A percentile compares a stretch with the other conserved stretches of the same genome.
Conservation (phyloP, 1,140 invertebrate genomes). For the Contarinia nasturtii region DNA sequence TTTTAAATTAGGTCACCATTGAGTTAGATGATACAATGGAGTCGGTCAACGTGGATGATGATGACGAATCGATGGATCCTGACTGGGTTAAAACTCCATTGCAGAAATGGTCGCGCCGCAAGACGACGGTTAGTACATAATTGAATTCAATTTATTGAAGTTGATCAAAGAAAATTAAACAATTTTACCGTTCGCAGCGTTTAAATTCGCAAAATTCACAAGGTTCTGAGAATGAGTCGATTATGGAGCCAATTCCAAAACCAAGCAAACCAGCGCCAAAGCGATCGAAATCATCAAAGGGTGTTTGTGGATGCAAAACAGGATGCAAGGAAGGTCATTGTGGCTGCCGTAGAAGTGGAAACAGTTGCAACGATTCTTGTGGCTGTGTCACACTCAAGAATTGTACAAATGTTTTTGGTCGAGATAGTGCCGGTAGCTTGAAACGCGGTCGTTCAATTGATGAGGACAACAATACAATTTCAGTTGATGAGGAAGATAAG, state of each 20-base stretch:
- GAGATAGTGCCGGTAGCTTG: neutral
- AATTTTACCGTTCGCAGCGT: slow-evolving; percentile 1
- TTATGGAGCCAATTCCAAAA: no score
- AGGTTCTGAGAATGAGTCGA: no score
- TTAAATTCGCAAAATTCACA: slow-evolving; percentile 10
- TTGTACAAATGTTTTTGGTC: neutral
- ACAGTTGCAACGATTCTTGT: slow-evolving; percentile 27
- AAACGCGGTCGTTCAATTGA: no score
- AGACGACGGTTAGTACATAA: slow-evolving; percentile 12
- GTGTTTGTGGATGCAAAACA: slow-evolving; percentile 38
- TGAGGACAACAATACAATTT: no score
- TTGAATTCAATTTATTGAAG: slow-evolving; percentile 3
- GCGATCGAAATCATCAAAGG: slow-evolving; percentile 4
- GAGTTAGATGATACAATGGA: slow-evolving; percentile 8
- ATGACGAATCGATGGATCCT: slow-evolving; percentile 36
- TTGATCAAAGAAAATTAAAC: slow-evolving; percentile 2
- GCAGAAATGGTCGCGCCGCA: slow-evolving; percentile 18
- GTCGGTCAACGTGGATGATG: slow-evolving; percentile 23
- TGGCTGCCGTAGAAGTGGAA: slow-evolving; percentile 30
- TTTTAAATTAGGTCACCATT: neutral
- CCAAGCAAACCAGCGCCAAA: no score
- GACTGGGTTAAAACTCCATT: slow-evolving; percentile 46
- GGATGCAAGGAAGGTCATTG: slow-evolving; percentile 34
- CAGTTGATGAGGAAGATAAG: no score
- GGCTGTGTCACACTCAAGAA: slow-evolving; percentile 22